phyloP scores from a whole-genome alignment of 2,113 vertebrate species.

The Euleptes europaea region DNA sequence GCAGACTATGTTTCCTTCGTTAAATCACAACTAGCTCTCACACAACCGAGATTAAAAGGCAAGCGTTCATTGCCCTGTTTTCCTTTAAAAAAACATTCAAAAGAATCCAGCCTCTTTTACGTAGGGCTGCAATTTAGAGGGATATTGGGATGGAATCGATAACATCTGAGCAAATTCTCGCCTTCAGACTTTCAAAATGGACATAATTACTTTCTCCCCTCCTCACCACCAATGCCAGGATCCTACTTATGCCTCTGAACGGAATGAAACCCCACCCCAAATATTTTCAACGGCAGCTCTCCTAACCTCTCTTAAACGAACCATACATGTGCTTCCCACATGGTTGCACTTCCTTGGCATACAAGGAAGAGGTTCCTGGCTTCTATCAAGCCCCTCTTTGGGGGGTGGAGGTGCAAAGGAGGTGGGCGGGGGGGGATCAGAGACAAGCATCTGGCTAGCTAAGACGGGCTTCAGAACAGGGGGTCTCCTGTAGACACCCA shows the following conservation, averaged over 20 bases:
- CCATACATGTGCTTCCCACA: constrained; percentile 44
- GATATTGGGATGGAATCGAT: not conserved
- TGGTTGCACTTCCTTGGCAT: constrained; percentile 5
- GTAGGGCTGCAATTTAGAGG: not conserved
- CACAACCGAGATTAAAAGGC: not conserved
- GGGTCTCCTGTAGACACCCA: not conserved
- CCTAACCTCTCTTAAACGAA: not conserved
- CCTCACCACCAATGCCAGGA: not conserved
- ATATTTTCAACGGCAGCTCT: not conserved
- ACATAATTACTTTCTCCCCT: not conserved
- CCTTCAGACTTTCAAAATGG: not conserved
- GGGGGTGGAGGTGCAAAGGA: not conserved
- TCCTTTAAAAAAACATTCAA: not conserved
- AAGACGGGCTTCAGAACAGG: not conserved
- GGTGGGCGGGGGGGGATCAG: not conserved
- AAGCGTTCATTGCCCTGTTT: not conserved
- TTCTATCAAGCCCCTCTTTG: not conserved
- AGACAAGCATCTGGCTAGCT: not conserved
- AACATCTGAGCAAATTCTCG: not conserved
- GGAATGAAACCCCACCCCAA: not conserved
- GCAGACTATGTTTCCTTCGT: not conserved
- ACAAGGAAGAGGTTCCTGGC: not conserved
- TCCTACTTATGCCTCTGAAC: not conserved
- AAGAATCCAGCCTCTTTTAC: not conserved
- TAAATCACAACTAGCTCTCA: not conserved